Evolutionary conservation across 2,113 vertebrate genomes (phyloP).

Genomic region (Hippoglossus stenolepis): DNA sequence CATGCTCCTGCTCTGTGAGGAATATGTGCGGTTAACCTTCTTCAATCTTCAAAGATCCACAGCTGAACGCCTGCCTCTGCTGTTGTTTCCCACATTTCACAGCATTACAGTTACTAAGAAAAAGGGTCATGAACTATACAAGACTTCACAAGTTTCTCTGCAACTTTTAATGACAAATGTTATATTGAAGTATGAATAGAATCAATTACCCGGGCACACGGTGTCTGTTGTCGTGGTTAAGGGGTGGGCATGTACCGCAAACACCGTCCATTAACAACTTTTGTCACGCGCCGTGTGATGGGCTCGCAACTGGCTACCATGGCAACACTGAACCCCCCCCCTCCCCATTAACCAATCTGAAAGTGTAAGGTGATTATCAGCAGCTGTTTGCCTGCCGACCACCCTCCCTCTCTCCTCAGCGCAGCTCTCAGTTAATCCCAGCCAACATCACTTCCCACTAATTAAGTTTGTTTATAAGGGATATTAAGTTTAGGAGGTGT

Average conservation of each 20-base stretch:
- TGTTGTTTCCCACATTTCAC: not conserved
- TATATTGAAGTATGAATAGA: slow-evolving; percentile 38
- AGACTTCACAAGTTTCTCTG: slow-evolving; percentile 11
- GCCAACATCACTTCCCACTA: slow-evolving; percentile 72
- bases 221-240: not conserved
- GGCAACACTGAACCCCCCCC: slow-evolving; percentile 56
- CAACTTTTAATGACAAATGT: slow-evolving; percentile 24
- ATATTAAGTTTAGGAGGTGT: slow-evolving; percentile 76
- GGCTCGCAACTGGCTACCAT: slow-evolving; percentile 51
- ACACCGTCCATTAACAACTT: slow-evolving; percentile 45
- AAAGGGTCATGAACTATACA: not conserved
- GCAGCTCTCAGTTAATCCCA: slow-evolving; percentile 61
- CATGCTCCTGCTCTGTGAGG: not conserved
- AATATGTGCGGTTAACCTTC: not conserved
- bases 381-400: slow-evolving; percentile 68
- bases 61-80: not conserved
- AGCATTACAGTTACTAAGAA: not conserved
- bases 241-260: not conserved
- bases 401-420: slow-evolving; percentile 26
- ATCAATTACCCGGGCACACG: slow-evolving; percentile 24
- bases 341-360: slow-evolving; percentile 31
- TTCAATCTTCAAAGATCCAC: not conserved
- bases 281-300: slow-evolving; percentile 49
- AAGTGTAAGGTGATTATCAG: slow-evolving; percentile 75
- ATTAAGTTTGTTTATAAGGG: slow-evolving; percentile 83